phyloP scores from a whole-genome alignment of 2,113 vertebrate genomes.

The Rhodinocichla rosea region DNA sequence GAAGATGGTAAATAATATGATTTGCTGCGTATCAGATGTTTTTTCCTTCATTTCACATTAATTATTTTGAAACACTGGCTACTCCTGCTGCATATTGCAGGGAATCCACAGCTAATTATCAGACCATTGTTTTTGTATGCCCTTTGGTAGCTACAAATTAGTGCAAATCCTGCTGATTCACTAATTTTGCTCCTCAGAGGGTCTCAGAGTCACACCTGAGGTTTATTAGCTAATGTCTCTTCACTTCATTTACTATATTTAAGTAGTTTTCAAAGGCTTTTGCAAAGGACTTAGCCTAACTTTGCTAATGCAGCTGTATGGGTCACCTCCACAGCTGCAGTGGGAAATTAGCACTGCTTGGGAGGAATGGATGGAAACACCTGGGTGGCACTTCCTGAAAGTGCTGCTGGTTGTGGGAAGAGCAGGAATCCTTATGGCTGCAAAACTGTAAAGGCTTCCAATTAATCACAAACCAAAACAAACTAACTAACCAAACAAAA shows the following conservation, averaged over 20 bases:
- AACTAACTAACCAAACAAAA: neutral
- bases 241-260: neutral
- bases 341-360: neutral
- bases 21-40: neutral
- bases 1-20: neutral
- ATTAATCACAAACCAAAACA: neutral
- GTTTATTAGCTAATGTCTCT: neutral
- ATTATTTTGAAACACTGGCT: neutral
- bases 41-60: neutral
- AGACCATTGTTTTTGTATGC: neutral
- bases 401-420: neutral
- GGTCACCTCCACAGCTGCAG: neutral
- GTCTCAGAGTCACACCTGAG: neutral
- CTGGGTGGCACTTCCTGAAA: neutral
- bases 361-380: neutral
- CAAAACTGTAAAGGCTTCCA: neutral
- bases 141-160: neutral
- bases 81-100: neutral
- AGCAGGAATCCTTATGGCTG: neutral
- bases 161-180: neutral
- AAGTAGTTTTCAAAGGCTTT: neutral
- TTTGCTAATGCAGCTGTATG: neutral
- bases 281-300: neutral
- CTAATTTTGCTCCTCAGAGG: neutral
- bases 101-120: neutral